Conservation (phyloP, 2,113 vertebrate species). For the Onychorhynchus coronatus region DNA sequence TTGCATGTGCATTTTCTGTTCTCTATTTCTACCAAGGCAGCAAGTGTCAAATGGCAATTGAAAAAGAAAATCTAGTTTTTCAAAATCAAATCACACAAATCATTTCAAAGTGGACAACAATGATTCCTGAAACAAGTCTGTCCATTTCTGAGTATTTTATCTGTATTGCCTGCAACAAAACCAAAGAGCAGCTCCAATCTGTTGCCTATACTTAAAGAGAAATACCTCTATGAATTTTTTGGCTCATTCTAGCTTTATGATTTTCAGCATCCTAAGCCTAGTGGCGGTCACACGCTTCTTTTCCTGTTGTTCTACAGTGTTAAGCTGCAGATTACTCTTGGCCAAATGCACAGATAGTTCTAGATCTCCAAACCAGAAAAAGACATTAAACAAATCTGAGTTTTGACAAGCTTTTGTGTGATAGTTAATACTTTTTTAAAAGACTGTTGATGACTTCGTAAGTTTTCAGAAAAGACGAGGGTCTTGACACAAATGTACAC, state of each 20-base stretch:
- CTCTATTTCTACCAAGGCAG: neutral
- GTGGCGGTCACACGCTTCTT: neutral
- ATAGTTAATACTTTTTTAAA: neutral
- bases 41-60: neutral
- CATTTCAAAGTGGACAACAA: neutral
- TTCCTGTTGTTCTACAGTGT: neutral
- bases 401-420: neutral
- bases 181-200: neutral
- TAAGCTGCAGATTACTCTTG: neutral
- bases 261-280: neutral
- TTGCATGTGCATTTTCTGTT: neutral
- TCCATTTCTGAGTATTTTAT: neutral
- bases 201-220: neutral
- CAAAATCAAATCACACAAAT: neutral
- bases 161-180: neutral
- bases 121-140: neutral
- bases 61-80: neutral
- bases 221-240: neutral
- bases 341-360: neutral
- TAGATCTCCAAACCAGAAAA: neutral
- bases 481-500: neutral
- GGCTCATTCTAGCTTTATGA: neutral
- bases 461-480: neutral
- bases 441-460: neutral
- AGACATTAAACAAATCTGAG: neutral